phyloP scores from a whole-genome alignment of 2,113 vertebrate genomes.

The Gobiocypris rarus region DNA sequence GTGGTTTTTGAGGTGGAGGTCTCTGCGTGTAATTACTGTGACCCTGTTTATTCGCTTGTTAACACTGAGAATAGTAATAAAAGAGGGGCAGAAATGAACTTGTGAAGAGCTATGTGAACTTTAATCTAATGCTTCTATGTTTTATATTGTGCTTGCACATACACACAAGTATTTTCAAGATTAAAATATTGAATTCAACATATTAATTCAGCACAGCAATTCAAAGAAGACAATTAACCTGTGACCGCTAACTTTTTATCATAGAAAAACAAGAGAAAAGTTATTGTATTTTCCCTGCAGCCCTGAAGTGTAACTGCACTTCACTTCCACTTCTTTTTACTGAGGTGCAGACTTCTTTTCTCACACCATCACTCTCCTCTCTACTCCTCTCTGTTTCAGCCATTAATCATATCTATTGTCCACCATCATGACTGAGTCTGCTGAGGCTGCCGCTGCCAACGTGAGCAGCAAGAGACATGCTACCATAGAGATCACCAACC shows the following conservation, averaged over 20 bases:
- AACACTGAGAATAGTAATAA: background rate
- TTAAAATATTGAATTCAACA: background rate
- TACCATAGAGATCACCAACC: conserved; percentile 71
- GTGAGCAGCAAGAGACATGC: conserved; percentile 65
- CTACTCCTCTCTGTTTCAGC: conserved; percentile 8
- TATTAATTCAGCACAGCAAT: background rate
- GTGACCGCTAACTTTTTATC: background rate
- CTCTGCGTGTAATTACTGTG: background rate
- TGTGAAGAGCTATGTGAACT: background rate
- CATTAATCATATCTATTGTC: background rate
- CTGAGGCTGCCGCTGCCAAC: conserved; percentile 69
- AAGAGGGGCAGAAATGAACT: background rate
- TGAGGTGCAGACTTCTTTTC: conserved; percentile 3
- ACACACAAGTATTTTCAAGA: background rate
- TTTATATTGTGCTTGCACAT: conserved; percentile 3
- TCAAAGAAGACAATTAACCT: background rate
- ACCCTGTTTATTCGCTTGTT: background rate
- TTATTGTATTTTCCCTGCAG: background rate
- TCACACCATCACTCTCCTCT: background rate
- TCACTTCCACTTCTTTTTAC: background rate
- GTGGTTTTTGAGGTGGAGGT: background rate
- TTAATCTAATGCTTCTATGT: background rate
- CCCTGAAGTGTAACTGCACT: too few relatives aligned
- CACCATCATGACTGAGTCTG: conserved; percentile 69
- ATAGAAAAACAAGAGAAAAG: conserved; percentile 8